Conservation (phyloP, 2,888 invertebrate genomes). For the Dasysyrphus tricinctus region DNA sequence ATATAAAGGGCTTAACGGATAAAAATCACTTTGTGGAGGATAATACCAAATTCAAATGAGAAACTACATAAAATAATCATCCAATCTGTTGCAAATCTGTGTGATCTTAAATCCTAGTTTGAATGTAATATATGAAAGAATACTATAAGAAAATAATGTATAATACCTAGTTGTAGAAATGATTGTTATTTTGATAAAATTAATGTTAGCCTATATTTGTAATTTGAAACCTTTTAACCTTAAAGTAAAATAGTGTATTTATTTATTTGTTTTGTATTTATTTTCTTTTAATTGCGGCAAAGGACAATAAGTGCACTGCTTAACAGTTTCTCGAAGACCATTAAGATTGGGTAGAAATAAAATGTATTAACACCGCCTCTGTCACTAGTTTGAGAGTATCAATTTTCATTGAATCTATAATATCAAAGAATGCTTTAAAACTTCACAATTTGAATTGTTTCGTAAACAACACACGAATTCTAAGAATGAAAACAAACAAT, state of each 20-base stretch:
- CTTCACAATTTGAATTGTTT: neutral
- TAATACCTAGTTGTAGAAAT: neutral
- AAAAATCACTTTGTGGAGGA: no score
- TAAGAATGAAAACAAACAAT: neutral
- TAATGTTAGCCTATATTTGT: neutral
- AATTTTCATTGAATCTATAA: no score
- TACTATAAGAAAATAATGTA: neutral
- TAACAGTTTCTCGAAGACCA: neutral
- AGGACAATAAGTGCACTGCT: neutral
- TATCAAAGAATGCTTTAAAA: neutral
- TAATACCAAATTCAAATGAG: no score
- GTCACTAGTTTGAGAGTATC: no score
- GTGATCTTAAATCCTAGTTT: no score
- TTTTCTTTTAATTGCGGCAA: neutral
- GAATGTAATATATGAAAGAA: no score
- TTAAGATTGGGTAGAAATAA: neutral
- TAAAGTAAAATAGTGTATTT: neutral
- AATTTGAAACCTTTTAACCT: neutral
- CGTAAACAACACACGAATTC: neutral
- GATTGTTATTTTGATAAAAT: neutral
- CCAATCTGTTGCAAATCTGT: no score
- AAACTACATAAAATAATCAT: no score
- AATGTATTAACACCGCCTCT: no score
- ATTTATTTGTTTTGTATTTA: neutral
- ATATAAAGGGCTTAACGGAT: no score